Evolutionary conservation across 1,140 invertebrate genomes (phyloP), one percentile per base, ranked within the genome.

Genomic region (Calliopsis andreniformis): DNA sequence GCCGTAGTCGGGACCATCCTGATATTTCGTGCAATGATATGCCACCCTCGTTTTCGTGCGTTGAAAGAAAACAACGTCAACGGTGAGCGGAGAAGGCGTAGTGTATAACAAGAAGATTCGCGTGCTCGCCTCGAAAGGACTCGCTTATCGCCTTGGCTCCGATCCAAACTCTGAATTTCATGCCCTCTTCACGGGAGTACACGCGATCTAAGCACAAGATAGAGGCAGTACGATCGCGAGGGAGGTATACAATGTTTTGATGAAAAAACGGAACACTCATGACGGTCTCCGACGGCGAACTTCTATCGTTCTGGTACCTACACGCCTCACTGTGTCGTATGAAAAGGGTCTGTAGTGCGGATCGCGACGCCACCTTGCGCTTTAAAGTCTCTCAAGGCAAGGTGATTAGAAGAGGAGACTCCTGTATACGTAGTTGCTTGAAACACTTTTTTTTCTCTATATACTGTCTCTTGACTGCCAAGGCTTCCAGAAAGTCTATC

Each of bases 1-100:
- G 73, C 66, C 84, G 67, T 83, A 77, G 76, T 89, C 78, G 83
- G 78, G 83, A 84, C 77, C 84, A 78, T 76, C 58, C 61, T 78
- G 76, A 85, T 28, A 20, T 64, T 69, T 80, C 58, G 20, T 35
- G 20, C 45, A 28, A 20, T 20, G n/a, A n/a, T 39, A 43, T 14
- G 3, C 30, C 39, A 43, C 20, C 14, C 61, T 67, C 20, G 39
- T 45, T 53, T 10, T 28, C 14, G 30, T 20, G 58, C 5, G 49
- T 39, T 10, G 0, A n/a, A 53, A 3, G 10, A 30, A 39, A 1
- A 0, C 14, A 18, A 4, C 4, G 35, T 0, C 7, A 14, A 20
- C 4, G 7, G n/a, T 12, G 28, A 2, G 6, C 10, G 12, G 3
- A 35, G n/a, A 18, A 7, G 18, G 39, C 63, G 63, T 39, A 32